Percentiles rank a stretch among this genome's conserved stretches.
These are phyloP conservation scores for Enteromius anoplus DNA, from an alignment of 2,797 vertebrate species.

Conservation along the genomic window DNA sequence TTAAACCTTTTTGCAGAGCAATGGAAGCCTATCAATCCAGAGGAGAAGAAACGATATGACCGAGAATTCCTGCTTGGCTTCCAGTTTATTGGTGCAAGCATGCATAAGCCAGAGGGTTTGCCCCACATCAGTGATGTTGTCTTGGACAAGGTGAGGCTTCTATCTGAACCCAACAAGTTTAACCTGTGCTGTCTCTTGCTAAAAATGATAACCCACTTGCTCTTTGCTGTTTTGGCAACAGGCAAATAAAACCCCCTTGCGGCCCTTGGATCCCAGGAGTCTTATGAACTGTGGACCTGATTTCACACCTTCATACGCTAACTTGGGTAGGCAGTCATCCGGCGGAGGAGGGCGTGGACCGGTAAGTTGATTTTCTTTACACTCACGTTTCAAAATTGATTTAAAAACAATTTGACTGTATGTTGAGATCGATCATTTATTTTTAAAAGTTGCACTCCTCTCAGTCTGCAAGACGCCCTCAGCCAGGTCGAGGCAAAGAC, in stretches of 20 bases:
- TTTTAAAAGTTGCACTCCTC: slow-evolving; percentile 23
- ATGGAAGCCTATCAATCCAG: slow-evolving; percentile 93
- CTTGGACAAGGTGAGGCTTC: slow-evolving; percentile 87
- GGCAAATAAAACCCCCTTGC: slow-evolving; percentile 93
- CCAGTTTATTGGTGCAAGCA: slow-evolving; percentile 92
- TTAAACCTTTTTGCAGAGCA: slow-evolving; percentile 72
- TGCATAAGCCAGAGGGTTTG: slow-evolving; percentile 95
- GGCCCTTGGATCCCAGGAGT: slow-evolving; percentile 85
- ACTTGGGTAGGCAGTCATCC: slow-evolving; percentile 86
- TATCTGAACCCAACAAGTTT: background rate
- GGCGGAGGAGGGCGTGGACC: slow-evolving; percentile 75
- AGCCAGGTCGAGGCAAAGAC: slow-evolving; percentile 90
- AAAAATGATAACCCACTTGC: background rate
- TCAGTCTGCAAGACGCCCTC: slow-evolving; percentile 91
- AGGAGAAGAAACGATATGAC: slow-evolving; percentile 94
- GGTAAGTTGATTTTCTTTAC: slow-evolving; percentile 59
- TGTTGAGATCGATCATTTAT: background rate
- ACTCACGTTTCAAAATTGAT: background rate
- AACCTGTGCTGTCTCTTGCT: background rate
- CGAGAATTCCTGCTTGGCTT: slow-evolving; percentile 93
- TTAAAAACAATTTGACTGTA: background rate
- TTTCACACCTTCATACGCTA: slow-evolving; percentile 95
- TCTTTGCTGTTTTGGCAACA: slow-evolving; percentile 58
- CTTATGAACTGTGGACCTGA: slow-evolving; percentile 91
- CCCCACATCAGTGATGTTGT: slow-evolving; percentile 94